Conservation (phyloP, 2,113 vertebrate genomes). For the Eudorcas thomsonii region DNA sequence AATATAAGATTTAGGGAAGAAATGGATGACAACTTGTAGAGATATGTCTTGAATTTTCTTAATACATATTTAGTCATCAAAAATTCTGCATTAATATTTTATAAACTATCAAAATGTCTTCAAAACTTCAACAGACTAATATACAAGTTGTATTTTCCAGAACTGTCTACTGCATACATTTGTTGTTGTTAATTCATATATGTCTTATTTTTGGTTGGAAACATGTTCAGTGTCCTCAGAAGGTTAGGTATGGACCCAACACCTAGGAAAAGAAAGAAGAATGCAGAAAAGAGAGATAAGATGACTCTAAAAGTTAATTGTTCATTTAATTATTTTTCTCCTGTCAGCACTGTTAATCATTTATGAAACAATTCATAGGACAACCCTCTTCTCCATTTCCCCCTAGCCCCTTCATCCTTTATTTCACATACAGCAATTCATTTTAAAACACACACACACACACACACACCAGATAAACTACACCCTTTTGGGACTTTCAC, state of each 20-base stretch:
- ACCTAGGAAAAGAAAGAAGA: not conserved
- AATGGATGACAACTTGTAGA: not conserved
- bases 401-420: not conserved
- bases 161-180: not conserved
- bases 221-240: not conserved
- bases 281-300: not conserved
- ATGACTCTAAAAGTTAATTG: not conserved
- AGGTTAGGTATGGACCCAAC: not conserved
- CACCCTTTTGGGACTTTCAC: not conserved
- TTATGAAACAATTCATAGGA: not conserved
- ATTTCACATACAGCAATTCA: not conserved
- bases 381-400: not conserved
- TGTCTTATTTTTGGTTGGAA: not conserved
- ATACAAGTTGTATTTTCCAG: not conserved
- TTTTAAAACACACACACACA: not conserved
- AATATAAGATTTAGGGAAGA: not conserved
- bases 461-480: not conserved
- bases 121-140: not conserved
- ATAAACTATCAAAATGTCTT: not conserved
- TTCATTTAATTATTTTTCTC: not conserved
- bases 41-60: not conserved
- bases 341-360: not conserved
- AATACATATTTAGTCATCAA: not conserved
- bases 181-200: not conserved
- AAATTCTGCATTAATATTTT: not conserved